Evolutionary conservation across 2,797 vertebrate species (phyloP), one percentile per base, ranked within the genome.

Genomic region (Lacerta viridis): DNA sequence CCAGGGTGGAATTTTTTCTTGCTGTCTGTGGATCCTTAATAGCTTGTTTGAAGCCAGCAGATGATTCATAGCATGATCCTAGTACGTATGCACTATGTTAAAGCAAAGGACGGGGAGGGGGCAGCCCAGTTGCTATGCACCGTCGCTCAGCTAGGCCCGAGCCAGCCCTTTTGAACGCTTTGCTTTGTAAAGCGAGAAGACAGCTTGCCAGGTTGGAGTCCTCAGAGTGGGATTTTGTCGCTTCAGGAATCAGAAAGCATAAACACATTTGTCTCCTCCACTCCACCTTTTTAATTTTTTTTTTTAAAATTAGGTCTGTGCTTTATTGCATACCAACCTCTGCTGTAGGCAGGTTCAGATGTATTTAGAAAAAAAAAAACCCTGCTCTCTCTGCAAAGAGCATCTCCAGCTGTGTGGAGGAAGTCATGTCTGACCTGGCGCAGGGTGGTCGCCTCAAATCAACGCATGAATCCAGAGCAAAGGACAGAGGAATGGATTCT

Each of bases 81-180:
- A 27, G 83, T 89, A 91, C 94, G 93, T 90, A 96, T 95, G 95
- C 93, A 87, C 94, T 95, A 55, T 95, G 95, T 95, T 93, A 96
- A 85, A 46, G 68, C 7, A 13, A 50, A 75, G 61, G 50, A 1
- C 13, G 15, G 10, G 23, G 36, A 23, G 18, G 85, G 72, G 86
- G 91, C 93, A 92, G 93, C 93, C 36, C 93, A 94, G 92, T 89
- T n/a, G 88, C 80, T 93, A 0, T 92, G 93, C 86, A 92, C 91
- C 91, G 83, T 59, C 85, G 0, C 0, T 4, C 87, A 86, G 69
- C 39, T 0, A 2, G 84, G 87, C 85, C 23, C 17, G 18, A 69
- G 71, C 41, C 84, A 87, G 39, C 41, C 91, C 89, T 13, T 89
- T 93, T 88, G 23, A 71, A 88, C 68, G 4, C 88, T 64, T 69